phyloP scores from a whole-genome alignment of 2,113 vertebrate genomes.

The Nannospalax galili region DNA sequence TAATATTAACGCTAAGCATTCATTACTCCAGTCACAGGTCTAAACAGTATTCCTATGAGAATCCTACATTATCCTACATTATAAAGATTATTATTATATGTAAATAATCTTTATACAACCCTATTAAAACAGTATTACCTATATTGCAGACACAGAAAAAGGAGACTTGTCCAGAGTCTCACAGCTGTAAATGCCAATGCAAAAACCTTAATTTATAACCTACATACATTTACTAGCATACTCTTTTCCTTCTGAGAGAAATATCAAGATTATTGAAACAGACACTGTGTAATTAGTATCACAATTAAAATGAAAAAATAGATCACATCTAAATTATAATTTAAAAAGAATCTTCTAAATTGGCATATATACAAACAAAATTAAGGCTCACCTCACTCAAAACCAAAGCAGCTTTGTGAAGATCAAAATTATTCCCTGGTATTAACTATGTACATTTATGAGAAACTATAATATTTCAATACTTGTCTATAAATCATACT shows the following conservation, averaged over 20 bases:
- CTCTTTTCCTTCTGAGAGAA: constrained; percentile 6
- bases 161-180: background rate
- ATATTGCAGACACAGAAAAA: background rate
- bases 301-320: constrained; percentile 4
- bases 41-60: constrained; percentile 5
- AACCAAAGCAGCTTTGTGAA: background rate
- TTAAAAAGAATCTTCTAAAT: background rate
- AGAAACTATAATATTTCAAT: background rate
- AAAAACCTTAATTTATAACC: constrained; percentile 33
- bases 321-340: background rate
- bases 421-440: background rate
- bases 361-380: background rate
- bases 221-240: constrained; percentile 12
- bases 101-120: background rate
- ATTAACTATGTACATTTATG: background rate
- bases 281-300: background rate
- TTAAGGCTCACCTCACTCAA: background rate
- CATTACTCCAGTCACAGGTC: background rate
- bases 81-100: too few species aligned
- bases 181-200: background rate
- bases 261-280: background rate
- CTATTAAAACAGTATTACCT: background rate
- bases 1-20: constrained; percentile 18
- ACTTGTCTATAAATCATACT: background rate
- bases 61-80: background rate